A percentile compares a stretch with the other conserved stretches of the same genome.
phyloP scores from a whole-genome alignment of 2,797 vertebrate species.

The Calcarius lapponicus region DNA sequence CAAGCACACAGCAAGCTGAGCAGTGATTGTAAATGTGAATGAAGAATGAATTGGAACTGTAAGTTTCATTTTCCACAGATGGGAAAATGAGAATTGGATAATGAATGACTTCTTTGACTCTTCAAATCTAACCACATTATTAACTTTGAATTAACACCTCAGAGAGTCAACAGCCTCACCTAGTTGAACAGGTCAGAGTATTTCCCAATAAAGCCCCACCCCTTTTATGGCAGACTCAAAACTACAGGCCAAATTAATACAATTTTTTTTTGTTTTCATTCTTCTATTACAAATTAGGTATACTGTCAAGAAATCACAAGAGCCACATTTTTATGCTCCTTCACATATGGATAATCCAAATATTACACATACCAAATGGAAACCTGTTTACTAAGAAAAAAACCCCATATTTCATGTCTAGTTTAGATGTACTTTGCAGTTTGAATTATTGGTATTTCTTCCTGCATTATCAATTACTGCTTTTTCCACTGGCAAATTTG shows the following conservation, averaged over 20 bases:
- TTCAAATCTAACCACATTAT: background rate
- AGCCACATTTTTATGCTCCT: background rate
- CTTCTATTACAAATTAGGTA: background rate
- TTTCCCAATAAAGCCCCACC: background rate
- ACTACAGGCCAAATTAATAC: background rate
- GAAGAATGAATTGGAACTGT: background rate
- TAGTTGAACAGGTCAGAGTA: background rate
- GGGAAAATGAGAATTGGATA: background rate
- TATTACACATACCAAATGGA: background rate
- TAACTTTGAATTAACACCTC: background rate
- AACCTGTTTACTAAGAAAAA: background rate
- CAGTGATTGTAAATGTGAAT: background rate
- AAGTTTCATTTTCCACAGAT: background rate
- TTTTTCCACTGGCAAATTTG: background rate
- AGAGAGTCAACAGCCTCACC: background rate
- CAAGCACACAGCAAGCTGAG: background rate
- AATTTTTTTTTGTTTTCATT: background rate
- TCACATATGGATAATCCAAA: background rate
- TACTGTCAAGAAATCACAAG: background rate
- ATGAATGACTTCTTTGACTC: background rate
- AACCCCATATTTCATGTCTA: background rate
- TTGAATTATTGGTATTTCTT: background rate
- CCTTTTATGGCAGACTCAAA: background rate
- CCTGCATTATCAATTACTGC: background rate
- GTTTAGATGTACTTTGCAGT: background rate